Percentiles rank a stretch among this genome's conserved stretches.
Evolutionary conservation across 2,113 vertebrate species (phyloP).

Genomic region (Lepus timidus): DNA sequence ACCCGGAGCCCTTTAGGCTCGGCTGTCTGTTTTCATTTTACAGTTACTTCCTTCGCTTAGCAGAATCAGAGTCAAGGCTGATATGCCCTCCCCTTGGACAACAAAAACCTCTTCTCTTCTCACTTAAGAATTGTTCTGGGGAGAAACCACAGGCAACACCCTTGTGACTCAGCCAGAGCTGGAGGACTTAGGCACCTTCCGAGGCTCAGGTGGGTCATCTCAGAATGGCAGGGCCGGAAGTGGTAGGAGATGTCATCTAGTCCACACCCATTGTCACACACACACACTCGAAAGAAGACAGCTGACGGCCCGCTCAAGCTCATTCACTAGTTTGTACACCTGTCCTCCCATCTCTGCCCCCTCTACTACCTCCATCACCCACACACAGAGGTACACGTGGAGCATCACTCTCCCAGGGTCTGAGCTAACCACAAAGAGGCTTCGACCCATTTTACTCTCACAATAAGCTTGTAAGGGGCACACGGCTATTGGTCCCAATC

Average conservation of each 20-base stretch:
- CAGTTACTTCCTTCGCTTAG: background rate
- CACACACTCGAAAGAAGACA: background rate
- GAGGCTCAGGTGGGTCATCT: background rate
- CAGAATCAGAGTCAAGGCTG: background rate
- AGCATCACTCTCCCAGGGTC: background rate
- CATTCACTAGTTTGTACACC: background rate
- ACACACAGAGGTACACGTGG: background rate
- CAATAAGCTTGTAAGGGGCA: background rate
- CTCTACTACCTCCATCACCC: background rate
- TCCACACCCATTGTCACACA: background rate
- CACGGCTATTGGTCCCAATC: background rate
- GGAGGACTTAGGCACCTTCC: background rate
- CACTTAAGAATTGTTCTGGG: no score
- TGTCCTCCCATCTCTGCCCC: no score
- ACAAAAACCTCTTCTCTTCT: no score
- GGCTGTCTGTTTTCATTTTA: background rate
- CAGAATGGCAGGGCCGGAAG: background rate
- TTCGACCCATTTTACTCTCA: background rate
- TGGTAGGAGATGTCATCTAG: background rate
- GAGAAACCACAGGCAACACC: background rate
- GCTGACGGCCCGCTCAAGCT: background rate
- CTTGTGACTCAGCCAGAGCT: background rate
- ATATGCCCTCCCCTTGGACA: background rate
- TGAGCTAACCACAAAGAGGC: background rate
- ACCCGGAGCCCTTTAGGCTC: background rate